Evolutionary conservation across 2,797 vertebrate genomes (phyloP).

Genomic region (Okamejei kenojei): DNA sequence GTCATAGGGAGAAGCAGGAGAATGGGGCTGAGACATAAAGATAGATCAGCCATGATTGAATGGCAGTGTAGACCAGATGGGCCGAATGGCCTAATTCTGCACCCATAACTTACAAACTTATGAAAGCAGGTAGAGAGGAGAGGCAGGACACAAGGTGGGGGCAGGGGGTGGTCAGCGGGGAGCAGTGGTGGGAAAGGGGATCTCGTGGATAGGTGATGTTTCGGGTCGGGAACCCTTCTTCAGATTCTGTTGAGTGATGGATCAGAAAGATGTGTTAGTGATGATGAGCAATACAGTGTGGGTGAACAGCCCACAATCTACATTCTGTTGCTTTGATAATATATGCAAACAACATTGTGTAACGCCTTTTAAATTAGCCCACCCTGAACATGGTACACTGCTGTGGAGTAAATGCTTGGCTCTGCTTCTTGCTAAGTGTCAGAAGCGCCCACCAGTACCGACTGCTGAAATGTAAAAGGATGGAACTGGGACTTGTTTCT

Average conservation of each 20-base stretch:
- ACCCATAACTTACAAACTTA: too few relatives aligned
- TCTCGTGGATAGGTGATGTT: too few relatives aligned
- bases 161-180: too few relatives aligned
- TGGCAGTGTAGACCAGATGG: too few relatives aligned
- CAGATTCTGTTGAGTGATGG: neutral
- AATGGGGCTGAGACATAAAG: too few relatives aligned
- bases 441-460: neutral
- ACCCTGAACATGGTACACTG: neutral
- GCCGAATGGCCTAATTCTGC: too few relatives aligned
- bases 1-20: too few relatives aligned
- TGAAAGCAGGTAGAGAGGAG: too few relatives aligned
- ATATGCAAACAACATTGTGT: constrained; percentile 29
- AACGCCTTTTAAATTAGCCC: constrained; percentile 19
- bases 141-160: too few relatives aligned
- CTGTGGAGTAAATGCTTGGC: neutral
- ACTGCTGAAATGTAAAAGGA: neutral
- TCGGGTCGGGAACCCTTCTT: too few relatives aligned
- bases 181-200: too few relatives aligned
- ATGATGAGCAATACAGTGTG: neutral
- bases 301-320: neutral
- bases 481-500: neutral
- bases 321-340: constrained; percentile 21
- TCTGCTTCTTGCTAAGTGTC: neutral
- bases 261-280: neutral
- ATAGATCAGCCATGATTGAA: too few relatives aligned